phyloP scores from a whole-genome alignment of 1,140 invertebrate species.

The Scaptomyza hsui region DNA sequence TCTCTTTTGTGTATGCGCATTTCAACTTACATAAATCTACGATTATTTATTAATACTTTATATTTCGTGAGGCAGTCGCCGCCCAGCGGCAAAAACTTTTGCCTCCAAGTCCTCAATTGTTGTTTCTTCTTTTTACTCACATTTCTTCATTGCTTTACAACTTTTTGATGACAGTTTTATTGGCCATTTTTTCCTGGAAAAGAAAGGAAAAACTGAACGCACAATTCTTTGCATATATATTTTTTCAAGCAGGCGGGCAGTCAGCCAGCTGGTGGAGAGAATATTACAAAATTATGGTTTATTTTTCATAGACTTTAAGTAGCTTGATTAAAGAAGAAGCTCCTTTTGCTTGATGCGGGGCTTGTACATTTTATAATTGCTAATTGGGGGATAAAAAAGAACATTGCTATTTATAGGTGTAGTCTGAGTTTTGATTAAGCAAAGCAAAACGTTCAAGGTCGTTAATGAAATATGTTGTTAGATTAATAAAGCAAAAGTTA shows the following conservation, averaged over 20 bases:
- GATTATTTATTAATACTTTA: constrained; percentile 51
- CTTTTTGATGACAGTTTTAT: constrained; percentile 81
- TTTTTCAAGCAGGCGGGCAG: background rate
- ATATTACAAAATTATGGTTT: constrained; percentile 43
- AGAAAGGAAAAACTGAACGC: constrained; percentile 24
- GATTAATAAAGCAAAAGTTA: no score
- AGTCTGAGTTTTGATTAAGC: background rate
- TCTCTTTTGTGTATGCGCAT: constrained; percentile 57
- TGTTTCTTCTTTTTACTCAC: constrained; percentile 43
- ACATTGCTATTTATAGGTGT: background rate
- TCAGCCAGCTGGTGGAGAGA: constrained; percentile 6
- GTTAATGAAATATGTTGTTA: no score
- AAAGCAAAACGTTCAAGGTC: background rate
- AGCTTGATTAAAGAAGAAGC: constrained; percentile 27
- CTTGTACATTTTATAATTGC: constrained; percentile 19
- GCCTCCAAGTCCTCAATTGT: constrained; percentile 38
- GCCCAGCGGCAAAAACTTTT: constrained; percentile 64
- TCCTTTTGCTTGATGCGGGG: background rate
- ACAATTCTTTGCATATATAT: constrained; percentile 38
- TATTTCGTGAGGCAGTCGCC: constrained; percentile 50
- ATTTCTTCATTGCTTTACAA: constrained; percentile 81
- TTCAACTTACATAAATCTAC: constrained; percentile 41
- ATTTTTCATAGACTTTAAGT: constrained; percentile 43
- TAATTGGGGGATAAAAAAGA: constrained; percentile 37
- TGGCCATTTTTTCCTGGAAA: constrained; percentile 57